phyloP scores from a whole-genome alignment of 2,888 invertebrate genomes.

The Stenolophus ochropezus region DNA sequence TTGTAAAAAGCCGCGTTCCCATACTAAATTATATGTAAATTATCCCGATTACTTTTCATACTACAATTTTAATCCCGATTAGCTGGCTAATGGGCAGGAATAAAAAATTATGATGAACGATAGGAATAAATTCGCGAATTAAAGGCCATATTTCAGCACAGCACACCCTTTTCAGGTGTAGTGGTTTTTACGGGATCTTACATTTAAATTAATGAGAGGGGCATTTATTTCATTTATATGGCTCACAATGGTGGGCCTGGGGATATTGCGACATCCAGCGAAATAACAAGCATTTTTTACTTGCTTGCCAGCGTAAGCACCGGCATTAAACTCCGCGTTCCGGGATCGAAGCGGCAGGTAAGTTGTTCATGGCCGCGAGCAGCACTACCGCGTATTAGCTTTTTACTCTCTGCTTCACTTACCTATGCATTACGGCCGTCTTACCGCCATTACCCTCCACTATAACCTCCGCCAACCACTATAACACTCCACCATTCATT shows the following conservation, averaged over 20 bases:
- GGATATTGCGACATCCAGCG: slow-evolving; percentile 51
- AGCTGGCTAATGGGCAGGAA: slow-evolving; percentile 38
- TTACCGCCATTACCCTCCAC: neutral
- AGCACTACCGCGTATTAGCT: slow-evolving; percentile 29
- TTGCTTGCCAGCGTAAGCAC: slow-evolving; percentile 39
- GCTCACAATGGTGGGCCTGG: slow-evolving; percentile 41
- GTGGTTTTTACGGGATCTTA: slow-evolving; percentile 53
- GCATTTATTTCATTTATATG: slow-evolving; percentile 59
- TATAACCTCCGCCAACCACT: neutral
- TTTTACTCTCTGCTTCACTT: slow-evolving; percentile 18
- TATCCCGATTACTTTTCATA: slow-evolving; percentile 31
- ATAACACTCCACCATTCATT: neutral
- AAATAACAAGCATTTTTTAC: slow-evolving; percentile 57
- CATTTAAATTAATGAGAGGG: slow-evolving; percentile 59
- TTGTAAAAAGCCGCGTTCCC: neutral
- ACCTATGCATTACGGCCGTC: slow-evolving; percentile 6
- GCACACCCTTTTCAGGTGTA: slow-evolving; percentile 49
- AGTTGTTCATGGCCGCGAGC: neutral
- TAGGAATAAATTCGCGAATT: slow-evolving; percentile 57
- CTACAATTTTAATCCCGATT: slow-evolving; percentile 50
- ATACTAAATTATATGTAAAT: slow-evolving; percentile 34
- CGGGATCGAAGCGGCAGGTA: slow-evolving; percentile 24
- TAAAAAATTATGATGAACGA: slow-evolving; percentile 57
- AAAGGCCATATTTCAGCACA: slow-evolving; percentile 52
- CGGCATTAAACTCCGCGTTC: slow-evolving; percentile 42